Evolutionary conservation across 2,888 invertebrate species (phyloP).

Genomic region (Chorisops tibialis): DNA sequence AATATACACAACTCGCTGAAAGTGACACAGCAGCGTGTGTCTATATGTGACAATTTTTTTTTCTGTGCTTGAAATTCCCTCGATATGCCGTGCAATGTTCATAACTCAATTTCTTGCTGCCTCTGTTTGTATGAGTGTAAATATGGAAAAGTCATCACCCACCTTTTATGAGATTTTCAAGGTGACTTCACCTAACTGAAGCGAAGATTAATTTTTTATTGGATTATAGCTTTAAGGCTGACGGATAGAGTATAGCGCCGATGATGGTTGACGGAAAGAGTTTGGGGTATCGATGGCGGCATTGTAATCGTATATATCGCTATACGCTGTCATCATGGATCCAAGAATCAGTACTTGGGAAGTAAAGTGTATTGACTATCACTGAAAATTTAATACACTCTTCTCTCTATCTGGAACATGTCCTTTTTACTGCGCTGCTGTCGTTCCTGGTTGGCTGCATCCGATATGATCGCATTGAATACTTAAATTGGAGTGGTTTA

Average conservation of each 20-base stretch:
- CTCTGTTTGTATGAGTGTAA: conserved; percentile 18
- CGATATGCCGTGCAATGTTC: conserved; percentile 27
- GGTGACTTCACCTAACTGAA: conserved; percentile 33
- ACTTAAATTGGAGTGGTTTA: conserved; percentile 32
- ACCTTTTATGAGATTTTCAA: conserved; percentile 32
- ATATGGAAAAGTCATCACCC: conserved; percentile 33
- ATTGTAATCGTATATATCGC: not conserved
- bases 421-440: not conserved
- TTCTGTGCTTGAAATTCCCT: conserved; percentile 2
- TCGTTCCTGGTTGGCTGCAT: not conserved
- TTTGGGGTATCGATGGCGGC: not conserved
- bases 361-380: conserved; percentile 30
- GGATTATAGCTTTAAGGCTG: conserved; percentile 28
- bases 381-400: conserved; percentile 32
- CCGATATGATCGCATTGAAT: conserved; percentile 22
- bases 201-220: conserved; percentile 33
- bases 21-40: not conserved
- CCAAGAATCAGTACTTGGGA: conserved; percentile 25
- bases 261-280: too few relatives aligned
- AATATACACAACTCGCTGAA: not conserved
- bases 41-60: too few relatives aligned
- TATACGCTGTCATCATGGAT: not conserved
- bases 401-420: not conserved
- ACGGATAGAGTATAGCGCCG: too few relatives aligned
- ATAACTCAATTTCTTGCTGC: conserved; percentile 31